Base-by-base conservation (phyloP, 2,797 vertebrate species). In the Sciurus carolinensis region DNA sequence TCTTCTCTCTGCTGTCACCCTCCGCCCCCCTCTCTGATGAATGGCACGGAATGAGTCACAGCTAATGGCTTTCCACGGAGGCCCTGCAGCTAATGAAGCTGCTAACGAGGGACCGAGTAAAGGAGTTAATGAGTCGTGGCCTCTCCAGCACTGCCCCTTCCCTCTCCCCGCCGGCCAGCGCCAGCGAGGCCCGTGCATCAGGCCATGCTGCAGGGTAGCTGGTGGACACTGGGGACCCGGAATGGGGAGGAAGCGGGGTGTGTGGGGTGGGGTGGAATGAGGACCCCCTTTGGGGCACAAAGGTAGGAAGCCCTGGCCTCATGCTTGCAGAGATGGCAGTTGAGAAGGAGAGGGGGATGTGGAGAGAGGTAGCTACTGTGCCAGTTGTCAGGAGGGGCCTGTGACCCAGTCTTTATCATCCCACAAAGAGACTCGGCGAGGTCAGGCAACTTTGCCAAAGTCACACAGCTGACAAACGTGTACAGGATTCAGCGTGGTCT, bases 21-120 rank as follows among this genome's bases (percentile, higher is more conserved):
- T 71, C 91, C 73, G 9, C 30, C 47, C 47, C 22, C 10, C 44
- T 71, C 39, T 26, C 81, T 80, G 87, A 80, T 89, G 80, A 76
- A 92, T 94, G 94, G 44, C 95, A 64, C 77, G 39, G 73, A 69
- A 91, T 57, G 94, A 90, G 87, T 77, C 67, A 80, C 91, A 62
- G 24, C 88, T 97, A 96, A 96, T 95, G 84, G 88, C 75, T 95
- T 97, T 96, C 81, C 57, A 22, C 17, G 5, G 73, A 42, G 79
- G 71, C 57, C 66, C 84, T 3, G 13, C 90, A 59, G 82, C 93
- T 72, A 92, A 96, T 82, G 91, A 81, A 84, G 91, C 75, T 57
- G 87, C 77, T 73, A 96, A 92, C 20, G 52, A 79, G 94, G 33
- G 33, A 64, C 36, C 42, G 91, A 28, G 79, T 69, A 87, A 95